phyloP scores from a whole-genome alignment of 2,888 invertebrate genomes.

The Encarsia formosa region DNA sequence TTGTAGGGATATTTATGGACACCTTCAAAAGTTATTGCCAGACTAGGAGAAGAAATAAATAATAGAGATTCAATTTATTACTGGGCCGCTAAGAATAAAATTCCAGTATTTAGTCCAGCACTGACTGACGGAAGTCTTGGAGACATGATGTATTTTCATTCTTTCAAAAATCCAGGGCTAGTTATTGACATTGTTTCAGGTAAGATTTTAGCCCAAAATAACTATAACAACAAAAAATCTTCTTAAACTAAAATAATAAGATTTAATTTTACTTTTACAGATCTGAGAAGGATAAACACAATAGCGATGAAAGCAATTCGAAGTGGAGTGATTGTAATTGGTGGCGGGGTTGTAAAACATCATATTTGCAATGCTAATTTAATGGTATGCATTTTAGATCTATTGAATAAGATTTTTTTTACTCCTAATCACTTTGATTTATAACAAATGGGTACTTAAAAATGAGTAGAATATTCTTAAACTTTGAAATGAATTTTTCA shows the following conservation, averaged over 20 bases:
- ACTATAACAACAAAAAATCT: background rate
- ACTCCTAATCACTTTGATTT: background rate
- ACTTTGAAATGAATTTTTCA: constrained; percentile 39
- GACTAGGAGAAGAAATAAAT: constrained; percentile 86
- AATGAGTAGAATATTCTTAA: background rate
- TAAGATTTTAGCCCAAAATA: constrained; percentile 40
- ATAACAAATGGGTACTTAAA: constrained; percentile 1
- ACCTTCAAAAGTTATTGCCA: constrained; percentile 79
- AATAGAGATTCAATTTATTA: constrained; percentile 91
- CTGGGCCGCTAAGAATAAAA: constrained; percentile 94
- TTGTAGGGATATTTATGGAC: constrained; percentile 72
- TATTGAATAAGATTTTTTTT: too few species aligned
- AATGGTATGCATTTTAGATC: constrained; percentile 62
- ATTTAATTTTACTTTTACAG: constrained; percentile 50
- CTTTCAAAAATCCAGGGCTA: constrained; percentile 87
- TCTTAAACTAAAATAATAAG: background rate
- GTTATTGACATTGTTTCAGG: constrained; percentile 88
- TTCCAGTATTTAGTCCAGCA: constrained; percentile 96
- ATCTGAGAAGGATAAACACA: constrained; percentile 83
- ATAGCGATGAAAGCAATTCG: constrained; percentile 90
- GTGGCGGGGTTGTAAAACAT: constrained; percentile 96
- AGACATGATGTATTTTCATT: constrained; percentile 99
- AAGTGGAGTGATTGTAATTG: constrained; percentile 95
- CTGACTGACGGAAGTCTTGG: constrained; percentile 96
- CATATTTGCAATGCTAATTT: constrained; percentile 99